Evolutionary conservation across 2,888 invertebrate genomes (phyloP), one percentile per base, ranked within the genome.

Genomic region (Volucella inflata): DNA sequence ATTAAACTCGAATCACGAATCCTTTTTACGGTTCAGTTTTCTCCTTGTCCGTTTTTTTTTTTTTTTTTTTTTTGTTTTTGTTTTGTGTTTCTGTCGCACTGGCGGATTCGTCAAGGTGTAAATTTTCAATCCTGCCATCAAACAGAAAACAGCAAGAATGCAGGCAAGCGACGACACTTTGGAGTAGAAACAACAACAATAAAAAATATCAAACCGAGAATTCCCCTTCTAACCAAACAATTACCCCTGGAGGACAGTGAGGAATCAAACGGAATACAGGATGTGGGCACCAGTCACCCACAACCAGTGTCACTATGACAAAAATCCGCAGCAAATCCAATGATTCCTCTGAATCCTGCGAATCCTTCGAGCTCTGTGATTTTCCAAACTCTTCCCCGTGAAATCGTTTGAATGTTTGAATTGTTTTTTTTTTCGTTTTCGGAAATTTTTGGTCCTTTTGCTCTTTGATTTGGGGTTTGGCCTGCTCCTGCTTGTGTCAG

Each of bases 81-180:
- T 14, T 16, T 40, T 62, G 46, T 57, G n/a, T 55, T 42, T 38
- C 64, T 50, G 53, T 44, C 48, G 46, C 60, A 64, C 80, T 57
- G 74, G 68, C 38, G 64, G 70, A 84, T 84, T 84, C 79, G 84
- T 70, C 75, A 75, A 84, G 84, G 79, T 84, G 79, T 79, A 75
- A 55, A 79, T 53, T 75, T 65, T 57, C 71, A 71, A 77, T 76
- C 44, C 65, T 62, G n/a, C 40, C 77, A 62, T 17, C 71, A 72
- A 42, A 46, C 44, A 21, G 21, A 60, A 62, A 72, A 21, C 21
- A 21, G 21, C 3, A 21, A 64, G 78, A 68, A 74, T 78, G 62
- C 57, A 60, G 67, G 53, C 55, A 68, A 72, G 62, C 67, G 64
- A 79, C 79, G 57, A 67, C 71, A 38, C 8, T 16, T 36, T 36